Conservation (phyloP, 2,888 invertebrate species). For the Willowsia nigromaculata region DNA sequence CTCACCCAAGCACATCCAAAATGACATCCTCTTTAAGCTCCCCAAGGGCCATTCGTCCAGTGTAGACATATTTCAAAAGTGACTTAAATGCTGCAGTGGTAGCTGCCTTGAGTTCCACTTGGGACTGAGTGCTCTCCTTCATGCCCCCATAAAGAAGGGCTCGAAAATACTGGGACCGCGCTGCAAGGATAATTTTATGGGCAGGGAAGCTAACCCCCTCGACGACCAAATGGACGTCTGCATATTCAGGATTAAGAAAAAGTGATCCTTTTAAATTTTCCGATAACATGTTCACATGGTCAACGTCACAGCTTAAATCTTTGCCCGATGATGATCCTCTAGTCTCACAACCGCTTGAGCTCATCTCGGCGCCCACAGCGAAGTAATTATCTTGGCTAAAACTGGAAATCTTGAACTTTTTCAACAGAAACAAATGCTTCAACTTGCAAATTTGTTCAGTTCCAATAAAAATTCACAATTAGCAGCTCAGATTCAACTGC, state of each 20-base stretch:
- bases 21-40: constrained; percentile 83
- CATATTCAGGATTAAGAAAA: constrained; percentile 77
- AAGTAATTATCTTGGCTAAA: background rate
- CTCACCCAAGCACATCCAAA: constrained; percentile 85
- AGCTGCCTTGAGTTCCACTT: constrained; percentile 92
- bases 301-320: constrained; percentile 75
- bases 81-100: constrained; percentile 92
- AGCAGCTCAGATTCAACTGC: too few species aligned
- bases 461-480: too few species aligned
- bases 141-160: constrained; percentile 85
- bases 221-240: constrained; percentile 70
- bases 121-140: constrained; percentile 86
- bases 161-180: constrained; percentile 83
- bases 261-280: constrained; percentile 77
- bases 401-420: background rate
- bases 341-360: constrained; percentile 77
- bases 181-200: constrained; percentile 93
- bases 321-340: constrained; percentile 67
- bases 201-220: constrained; percentile 82
- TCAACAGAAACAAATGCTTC: background rate
- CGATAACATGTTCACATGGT: constrained; percentile 77
- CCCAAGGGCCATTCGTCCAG: constrained; percentile 86
- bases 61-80: constrained; percentile 97
- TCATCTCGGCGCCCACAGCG: constrained; percentile 72
- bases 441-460: too few species aligned